These are phyloP conservation scores for Syngnathus acus DNA, from an alignment of 2,797 vertebrate species.

Conservation along the genomic window DNA sequence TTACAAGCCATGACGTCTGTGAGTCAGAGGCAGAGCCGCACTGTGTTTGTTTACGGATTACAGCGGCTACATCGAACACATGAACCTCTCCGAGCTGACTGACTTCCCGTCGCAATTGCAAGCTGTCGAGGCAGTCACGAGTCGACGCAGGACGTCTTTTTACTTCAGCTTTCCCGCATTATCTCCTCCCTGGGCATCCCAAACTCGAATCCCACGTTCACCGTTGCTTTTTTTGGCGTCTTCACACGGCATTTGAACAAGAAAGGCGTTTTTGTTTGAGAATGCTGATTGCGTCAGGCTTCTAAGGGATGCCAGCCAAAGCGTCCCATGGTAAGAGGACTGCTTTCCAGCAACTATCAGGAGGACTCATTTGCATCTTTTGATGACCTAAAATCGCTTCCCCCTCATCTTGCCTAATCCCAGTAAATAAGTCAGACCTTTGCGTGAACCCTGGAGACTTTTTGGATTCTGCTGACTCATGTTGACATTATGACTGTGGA, in stretches of 20 bases:
- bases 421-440: not conserved
- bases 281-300: conserved; percentile 1
- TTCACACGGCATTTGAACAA: conserved; percentile 1
- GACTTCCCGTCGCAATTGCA: not conserved
- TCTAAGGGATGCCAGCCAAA: not conserved
- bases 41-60: not conserved
- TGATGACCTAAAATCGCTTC: conserved; percentile 30
- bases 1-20: not conserved
- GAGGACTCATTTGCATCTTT: conserved; percentile 35
- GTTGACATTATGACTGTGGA: not conserved
- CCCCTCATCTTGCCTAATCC: conserved; percentile 5
- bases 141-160: conserved; percentile 26
- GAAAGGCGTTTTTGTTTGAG: not conserved
- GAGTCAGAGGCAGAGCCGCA: not conserved
- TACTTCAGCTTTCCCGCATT: not conserved
- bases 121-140: conserved; percentile 7
- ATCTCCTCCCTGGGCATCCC: not conserved
- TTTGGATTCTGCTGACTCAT: not conserved
- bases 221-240: not conserved
- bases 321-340: conserved; percentile 23
- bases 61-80: not conserved
- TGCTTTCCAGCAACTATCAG: conserved; percentile 40
- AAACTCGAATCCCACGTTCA: not conserved
- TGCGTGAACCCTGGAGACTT: not conserved
- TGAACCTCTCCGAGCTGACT: not conserved